Evolutionary conservation across 2,888 invertebrate species (phyloP).

Genomic region (Busseola fusca): DNA sequence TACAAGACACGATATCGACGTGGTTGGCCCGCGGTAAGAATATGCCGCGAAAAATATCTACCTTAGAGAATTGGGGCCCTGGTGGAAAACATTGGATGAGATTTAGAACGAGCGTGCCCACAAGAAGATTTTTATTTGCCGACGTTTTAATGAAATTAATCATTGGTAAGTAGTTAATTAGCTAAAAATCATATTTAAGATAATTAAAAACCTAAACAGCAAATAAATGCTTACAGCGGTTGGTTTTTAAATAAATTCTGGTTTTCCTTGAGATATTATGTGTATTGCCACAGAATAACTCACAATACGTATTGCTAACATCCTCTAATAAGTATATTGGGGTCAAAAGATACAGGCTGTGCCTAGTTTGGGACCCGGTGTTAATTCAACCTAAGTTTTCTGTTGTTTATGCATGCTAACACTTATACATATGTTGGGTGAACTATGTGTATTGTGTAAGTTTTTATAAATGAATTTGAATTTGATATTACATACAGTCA

Average conservation of each 20-base stretch:
- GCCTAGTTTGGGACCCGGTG: no score
- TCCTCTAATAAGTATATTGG: not conserved
- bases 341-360: no score
- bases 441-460: no score
- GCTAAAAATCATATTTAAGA: not conserved
- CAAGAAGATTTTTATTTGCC: not conserved
- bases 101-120: not conserved
- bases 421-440: no score
- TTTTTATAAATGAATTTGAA: no score
- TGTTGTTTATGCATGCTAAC: no score
- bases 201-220: not conserved
- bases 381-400: no score
- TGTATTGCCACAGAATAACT: not conserved
- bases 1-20: not conserved
- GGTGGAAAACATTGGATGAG: not conserved
- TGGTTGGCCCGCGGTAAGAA: not conserved
- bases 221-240: not conserved
- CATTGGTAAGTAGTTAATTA: not conserved
- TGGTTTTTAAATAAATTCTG: not conserved
- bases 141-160: not conserved
- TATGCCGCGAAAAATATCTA: not conserved
- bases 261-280: constrained; percentile 27
- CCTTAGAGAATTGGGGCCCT: not conserved
- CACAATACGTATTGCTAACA: not conserved
- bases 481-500: no score